Base-by-base conservation (phyloP, 2,888 invertebrate species). In the Dichetophora obliterata region DNA sequence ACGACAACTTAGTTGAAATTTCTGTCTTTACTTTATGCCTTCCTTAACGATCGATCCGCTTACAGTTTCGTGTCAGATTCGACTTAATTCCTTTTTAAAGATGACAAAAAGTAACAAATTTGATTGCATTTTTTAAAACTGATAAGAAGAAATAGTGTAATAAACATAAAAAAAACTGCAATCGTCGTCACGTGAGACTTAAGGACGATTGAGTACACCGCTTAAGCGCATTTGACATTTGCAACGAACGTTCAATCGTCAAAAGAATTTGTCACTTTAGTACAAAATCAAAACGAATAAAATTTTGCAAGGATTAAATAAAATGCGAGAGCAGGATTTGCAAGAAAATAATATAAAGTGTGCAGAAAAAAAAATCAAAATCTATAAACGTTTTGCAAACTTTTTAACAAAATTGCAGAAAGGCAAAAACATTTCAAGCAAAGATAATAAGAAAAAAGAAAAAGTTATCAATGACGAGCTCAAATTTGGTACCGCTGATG, bases 101-200 rank as follows among this genome's bases (percentile, higher is more conserved):
- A 83, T 82, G 86, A 85, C 86, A 86, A 86, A 86, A 86, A 86
- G 84, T 83, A 84, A 83, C 83, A 84, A 84, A 86, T 84, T 84
- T 84, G 82, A 83, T 82, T 82, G 85, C 83, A 83, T 83, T 83
- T 83, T 83, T 85, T 82, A 83, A 43, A 43, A 16, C 57, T 52
- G 9, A 77, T 52, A 73, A 73, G 63, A 22, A 72, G 70, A 74
- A 65, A 24, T 61, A 75, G 8, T 50, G 70, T 27, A 57, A 37
- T 75, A 75, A 37, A 54, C 73, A 19, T 37, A 72, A 63, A 65
- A 68, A 63, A 63, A 77, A 57, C 27, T 71, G 54, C 71, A 78
- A 82, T 84, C 86, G 84, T 85, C 86, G 83, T 85, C 86, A 85
- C 83, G 84, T 86, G 82, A 82, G 84, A 84, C 83, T 85, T 84